phyloP scores from a whole-genome alignment of 1,140 invertebrate species.

The Brachionus koreanus region DNA sequence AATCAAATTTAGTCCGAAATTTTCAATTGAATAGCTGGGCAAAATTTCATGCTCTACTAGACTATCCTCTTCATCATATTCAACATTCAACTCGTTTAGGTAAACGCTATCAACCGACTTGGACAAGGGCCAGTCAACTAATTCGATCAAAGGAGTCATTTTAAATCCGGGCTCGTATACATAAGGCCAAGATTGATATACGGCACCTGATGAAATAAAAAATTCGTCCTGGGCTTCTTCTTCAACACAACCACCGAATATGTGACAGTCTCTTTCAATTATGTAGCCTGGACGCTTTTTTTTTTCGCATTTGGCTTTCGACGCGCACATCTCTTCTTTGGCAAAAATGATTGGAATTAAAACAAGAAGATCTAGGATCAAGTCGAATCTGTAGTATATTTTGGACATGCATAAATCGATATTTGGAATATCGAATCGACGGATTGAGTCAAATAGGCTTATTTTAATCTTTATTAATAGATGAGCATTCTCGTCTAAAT shows the following conservation, averaged over 20 bases:
- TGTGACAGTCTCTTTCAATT: conserved; percentile 36
- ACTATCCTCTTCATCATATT: background rate
- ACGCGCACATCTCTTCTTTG: background rate
- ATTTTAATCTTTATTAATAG: background rate
- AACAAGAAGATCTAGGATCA: background rate
- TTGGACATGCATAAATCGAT: background rate
- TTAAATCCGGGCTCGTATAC: conserved; percentile 25
- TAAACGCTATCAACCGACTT: conserved; percentile 1
- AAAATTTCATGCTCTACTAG: background rate
- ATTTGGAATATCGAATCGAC: background rate
- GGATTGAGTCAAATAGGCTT: background rate
- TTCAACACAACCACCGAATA: conserved; percentile 37
- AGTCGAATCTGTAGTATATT: background rate
- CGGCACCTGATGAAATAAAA: conserved; percentile 37
- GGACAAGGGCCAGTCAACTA: background rate
- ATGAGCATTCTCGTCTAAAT: background rate
- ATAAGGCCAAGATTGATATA: conserved; percentile 40
- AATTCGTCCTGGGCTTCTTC: conserved; percentile 39
- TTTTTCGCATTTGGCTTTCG: background rate
- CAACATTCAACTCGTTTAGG: background rate
- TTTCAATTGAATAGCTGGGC: conserved; percentile 18
- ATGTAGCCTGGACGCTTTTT: background rate
- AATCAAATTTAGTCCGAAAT: conserved; percentile 26
- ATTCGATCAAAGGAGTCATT: background rate
- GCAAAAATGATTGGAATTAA: background rate